Conservation (phyloP, 2,113 vertebrate genomes). For the Cinclus cinclus region DNA sequence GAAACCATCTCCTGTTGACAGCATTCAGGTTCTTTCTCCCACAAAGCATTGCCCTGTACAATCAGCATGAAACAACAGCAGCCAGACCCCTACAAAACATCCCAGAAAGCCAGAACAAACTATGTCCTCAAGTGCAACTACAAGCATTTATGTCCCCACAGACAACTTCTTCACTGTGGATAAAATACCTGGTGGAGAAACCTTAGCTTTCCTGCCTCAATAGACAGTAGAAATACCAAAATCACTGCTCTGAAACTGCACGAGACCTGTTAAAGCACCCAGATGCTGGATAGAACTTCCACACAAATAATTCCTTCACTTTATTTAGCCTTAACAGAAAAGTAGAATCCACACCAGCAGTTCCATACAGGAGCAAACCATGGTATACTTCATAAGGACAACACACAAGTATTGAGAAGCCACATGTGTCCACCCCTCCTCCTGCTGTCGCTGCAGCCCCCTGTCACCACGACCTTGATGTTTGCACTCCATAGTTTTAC, state of each 20-base stretch:
- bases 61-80: background rate
- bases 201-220: background rate
- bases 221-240: background rate
- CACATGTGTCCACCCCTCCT: background rate
- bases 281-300: background rate
- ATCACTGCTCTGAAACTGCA: background rate
- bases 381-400: background rate
- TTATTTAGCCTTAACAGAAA: background rate
- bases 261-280: background rate
- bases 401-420: background rate
- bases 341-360: background rate
- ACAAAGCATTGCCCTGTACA: background rate
- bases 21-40: background rate
- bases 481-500: background rate
- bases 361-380: background rate
- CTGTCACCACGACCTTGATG: background rate
- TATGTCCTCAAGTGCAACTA: background rate
- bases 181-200: background rate
- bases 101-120: background rate
- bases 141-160: background rate
- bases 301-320: background rate
- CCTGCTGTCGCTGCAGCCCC: background rate
- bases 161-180: background rate
- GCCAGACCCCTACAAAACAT: background rate
- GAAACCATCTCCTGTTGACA: background rate